These are phyloP conservation scores for Sylvilagus bachmani DNA, from an alignment of 2,113 vertebrate genomes.

Conservation along the genomic window DNA sequence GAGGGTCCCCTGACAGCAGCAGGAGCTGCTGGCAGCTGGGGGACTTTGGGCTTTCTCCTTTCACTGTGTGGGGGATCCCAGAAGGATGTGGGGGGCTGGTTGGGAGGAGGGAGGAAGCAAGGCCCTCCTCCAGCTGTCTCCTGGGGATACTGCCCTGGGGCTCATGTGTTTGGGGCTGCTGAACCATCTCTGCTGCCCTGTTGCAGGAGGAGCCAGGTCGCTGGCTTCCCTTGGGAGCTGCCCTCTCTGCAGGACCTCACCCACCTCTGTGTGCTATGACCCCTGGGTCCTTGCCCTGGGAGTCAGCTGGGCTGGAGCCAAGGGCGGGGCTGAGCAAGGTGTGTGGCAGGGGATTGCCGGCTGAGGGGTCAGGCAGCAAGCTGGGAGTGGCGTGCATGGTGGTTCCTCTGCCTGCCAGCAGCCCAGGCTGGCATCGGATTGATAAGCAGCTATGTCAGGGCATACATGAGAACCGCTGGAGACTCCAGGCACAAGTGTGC, in stretches of 20 bases:
- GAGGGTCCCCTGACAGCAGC: neutral
- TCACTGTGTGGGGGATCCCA: accelerated
- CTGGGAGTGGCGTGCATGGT: neutral
- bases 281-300: neutral
- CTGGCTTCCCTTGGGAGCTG: neutral
- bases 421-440: neutral
- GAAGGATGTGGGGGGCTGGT: neutral
- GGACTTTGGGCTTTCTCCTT: neutral
- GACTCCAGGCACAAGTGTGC: neutral
- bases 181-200: neutral
- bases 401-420: neutral
- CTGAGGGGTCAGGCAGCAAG: neutral
- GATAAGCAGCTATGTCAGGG: neutral
- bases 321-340: neutral
- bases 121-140: neutral
- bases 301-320: neutral
- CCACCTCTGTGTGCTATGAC: neutral
- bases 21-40: accelerated
- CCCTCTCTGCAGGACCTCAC: neutral
- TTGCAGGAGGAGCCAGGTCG: no score
- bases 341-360: neutral
- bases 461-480: neutral
- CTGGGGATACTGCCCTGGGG: neutral
- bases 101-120: neutral
- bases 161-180: neutral